These are phyloP conservation scores for Phoeniculus purpureus DNA, from an alignment of 2,797 vertebrate genomes.

Conservation along the genomic window DNA sequence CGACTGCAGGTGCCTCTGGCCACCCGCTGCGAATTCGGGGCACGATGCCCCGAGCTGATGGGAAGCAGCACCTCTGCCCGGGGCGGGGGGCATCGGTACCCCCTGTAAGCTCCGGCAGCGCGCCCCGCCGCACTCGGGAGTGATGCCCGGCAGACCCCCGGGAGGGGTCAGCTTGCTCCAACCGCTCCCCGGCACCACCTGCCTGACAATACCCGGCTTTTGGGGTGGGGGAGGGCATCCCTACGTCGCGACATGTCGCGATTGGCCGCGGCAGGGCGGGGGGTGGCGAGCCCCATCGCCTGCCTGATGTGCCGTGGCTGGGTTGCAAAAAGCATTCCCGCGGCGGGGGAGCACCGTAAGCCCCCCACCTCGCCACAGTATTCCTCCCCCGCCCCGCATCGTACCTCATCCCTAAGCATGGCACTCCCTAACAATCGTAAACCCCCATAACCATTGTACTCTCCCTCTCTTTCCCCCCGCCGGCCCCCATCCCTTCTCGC, in stretches of 20 bases:
- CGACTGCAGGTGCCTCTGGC: constrained; percentile 43
- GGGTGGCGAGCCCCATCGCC: not conserved
- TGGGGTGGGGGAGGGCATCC: not conserved
- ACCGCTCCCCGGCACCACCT: not conserved
- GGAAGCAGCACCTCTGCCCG: not conserved
- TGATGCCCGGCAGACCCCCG: not conserved
- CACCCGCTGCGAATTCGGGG: not conserved
- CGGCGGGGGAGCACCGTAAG: not conserved
- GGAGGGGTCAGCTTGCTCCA: not conserved
- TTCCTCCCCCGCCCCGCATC: too few species aligned
- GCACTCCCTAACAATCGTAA: too few species aligned
- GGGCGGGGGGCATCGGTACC: not conserved
- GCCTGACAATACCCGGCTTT: not conserved
- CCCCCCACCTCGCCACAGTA: too few species aligned
- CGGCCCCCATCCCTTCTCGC: too few species aligned
- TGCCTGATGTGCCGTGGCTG: not conserved
- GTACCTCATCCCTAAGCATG: too few species aligned
- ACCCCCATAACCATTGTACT: too few species aligned
- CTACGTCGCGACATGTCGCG: constrained; percentile 15
- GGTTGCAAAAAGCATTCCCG: not conserved
- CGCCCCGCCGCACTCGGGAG: not conserved
- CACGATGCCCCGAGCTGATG: not conserved
- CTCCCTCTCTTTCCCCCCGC: too few species aligned
- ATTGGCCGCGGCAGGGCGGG: not conserved
- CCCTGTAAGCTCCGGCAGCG: constrained; percentile 2